These are phyloP conservation scores for Sebastes jordani DNA, from an alignment of 2,797 vertebrate species.

Conservation along the genomic window DNA sequence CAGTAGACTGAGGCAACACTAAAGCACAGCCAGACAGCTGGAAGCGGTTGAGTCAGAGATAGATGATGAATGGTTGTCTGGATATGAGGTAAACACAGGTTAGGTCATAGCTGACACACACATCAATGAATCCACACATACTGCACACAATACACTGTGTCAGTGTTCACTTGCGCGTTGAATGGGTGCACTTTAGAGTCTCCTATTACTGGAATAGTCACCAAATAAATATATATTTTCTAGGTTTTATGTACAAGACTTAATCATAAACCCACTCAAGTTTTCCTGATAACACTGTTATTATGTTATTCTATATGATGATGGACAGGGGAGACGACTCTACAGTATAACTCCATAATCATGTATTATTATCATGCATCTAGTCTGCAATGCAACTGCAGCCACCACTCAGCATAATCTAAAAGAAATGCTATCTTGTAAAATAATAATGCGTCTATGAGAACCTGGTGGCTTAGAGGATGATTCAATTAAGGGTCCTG, in stretches of 20 bases:
- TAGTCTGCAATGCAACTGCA: not conserved
- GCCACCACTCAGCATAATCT: not conserved
- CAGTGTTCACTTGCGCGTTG: not conserved
- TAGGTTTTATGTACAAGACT: not conserved
- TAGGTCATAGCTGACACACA: not conserved
- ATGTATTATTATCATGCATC: conserved; percentile 12
- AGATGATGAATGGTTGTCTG: conserved; percentile 13
- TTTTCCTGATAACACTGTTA: not conserved
- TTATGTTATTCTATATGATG: not conserved
- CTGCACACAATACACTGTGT: not conserved
- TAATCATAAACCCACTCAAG: not conserved
- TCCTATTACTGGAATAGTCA: not conserved
- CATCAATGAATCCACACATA: not conserved
- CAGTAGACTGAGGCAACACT: conserved; percentile 2
- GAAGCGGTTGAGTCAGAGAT: conserved; percentile 14
- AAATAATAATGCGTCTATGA: not conserved
- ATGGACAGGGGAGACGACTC: not conserved
- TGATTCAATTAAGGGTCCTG: not conserved
- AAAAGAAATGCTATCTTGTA: not conserved
- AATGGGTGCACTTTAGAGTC: not conserved
- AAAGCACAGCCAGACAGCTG: conserved; percentile 7
- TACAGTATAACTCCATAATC: conserved; percentile 16
- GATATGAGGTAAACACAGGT: conserved; percentile 25
- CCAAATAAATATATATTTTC: conserved; percentile 22
- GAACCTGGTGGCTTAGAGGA: not conserved